Percentiles rank a stretch among this genome's conserved stretches.
Conservation (phyloP, 2,797 vertebrate genomes). For the Neostethus bicornis region DNA sequence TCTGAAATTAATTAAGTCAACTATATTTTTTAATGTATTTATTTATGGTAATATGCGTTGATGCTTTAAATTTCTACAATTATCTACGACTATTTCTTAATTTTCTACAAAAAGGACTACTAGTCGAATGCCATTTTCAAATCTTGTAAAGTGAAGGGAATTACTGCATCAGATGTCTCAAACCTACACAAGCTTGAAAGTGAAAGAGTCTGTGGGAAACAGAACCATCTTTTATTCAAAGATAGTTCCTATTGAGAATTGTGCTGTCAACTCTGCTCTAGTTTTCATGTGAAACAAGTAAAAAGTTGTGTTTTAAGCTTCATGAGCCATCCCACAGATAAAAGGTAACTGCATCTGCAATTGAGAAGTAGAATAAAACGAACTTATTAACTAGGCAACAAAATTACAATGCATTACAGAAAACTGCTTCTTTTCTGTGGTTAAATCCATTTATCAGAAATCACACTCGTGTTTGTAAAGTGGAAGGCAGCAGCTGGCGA, state of each 20-base stretch:
- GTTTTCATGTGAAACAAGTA: conserved; percentile 18
- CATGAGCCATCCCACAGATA: background rate
- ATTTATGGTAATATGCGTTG: conserved; percentile 27
- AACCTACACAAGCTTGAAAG: conserved; percentile 12
- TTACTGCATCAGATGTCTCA: conserved; percentile 17
- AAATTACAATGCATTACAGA: background rate
- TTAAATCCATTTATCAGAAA: too few species aligned
- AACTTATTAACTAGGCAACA: background rate
- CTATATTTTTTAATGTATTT: conserved; percentile 46
- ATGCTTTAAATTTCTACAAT: conserved; percentile 38
- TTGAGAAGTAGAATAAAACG: background rate
- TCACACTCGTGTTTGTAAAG: too few species aligned
- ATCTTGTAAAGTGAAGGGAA: conserved; percentile 20
- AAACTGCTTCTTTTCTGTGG: background rate
- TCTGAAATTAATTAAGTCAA: too few species aligned
- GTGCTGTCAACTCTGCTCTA: conserved; percentile 51
- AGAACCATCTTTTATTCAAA: conserved; percentile 56
- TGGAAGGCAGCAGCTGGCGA: too few species aligned
- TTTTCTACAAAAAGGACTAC: conserved; percentile 48
- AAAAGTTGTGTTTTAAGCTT: conserved; percentile 13
- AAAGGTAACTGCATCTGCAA: background rate
- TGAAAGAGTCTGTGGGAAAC: conserved; percentile 25
- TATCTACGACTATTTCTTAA: conserved; percentile 38
- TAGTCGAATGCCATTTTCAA: conserved; percentile 13
- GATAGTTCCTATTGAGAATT: conserved; percentile 24